A percentile compares a stretch with the other conserved stretches of the same genome.
These are phyloP conservation scores for Gallinago nigripennis DNA, from an alignment of 2,797 vertebrate genomes.

Conservation along the genomic window DNA sequence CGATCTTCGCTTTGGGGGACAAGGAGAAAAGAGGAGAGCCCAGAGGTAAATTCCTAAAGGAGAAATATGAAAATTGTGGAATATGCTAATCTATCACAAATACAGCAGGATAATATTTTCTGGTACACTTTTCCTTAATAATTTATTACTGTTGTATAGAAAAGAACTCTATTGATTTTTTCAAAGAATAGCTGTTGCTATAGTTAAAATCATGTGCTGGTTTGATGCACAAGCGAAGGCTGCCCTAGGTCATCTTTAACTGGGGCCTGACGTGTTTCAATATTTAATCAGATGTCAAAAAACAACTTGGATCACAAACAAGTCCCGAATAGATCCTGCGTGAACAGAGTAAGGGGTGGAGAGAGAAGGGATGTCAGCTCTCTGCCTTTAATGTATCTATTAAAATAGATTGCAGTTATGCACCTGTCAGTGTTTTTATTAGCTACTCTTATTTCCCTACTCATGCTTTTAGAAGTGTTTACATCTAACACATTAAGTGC, in stretches of 20 bases:
- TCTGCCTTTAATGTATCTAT: not conserved
- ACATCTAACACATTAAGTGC: not conserved
- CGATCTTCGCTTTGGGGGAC: not conserved
- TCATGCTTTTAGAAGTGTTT: not conserved
- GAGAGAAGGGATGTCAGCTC: not conserved
- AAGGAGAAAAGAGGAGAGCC: not conserved
- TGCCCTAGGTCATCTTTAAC: conserved; percentile 27
- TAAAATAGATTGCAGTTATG: not conserved
- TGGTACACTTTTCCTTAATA: not conserved
- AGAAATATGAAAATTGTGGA: not conserved
- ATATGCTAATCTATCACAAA: not conserved
- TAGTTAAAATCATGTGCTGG: not conserved
- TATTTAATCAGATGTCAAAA: conserved; percentile 27
- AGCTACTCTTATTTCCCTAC: not conserved
- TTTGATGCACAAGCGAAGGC: conserved; percentile 22
- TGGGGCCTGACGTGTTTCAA: not conserved
- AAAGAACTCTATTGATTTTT: conserved; percentile 11
- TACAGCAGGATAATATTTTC: not conserved
- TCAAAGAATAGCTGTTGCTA: not conserved
- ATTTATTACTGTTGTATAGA: not conserved
- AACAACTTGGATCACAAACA: not conserved
- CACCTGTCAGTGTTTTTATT: not conserved
- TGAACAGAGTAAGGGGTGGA: not conserved
- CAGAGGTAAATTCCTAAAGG: not conserved
- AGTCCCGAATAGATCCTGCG: not conserved